Evolutionary conservation across 1,140 invertebrate species (phyloP), one percentile per base, ranked within the genome.

Genomic region (Acarapis woodi): DNA sequence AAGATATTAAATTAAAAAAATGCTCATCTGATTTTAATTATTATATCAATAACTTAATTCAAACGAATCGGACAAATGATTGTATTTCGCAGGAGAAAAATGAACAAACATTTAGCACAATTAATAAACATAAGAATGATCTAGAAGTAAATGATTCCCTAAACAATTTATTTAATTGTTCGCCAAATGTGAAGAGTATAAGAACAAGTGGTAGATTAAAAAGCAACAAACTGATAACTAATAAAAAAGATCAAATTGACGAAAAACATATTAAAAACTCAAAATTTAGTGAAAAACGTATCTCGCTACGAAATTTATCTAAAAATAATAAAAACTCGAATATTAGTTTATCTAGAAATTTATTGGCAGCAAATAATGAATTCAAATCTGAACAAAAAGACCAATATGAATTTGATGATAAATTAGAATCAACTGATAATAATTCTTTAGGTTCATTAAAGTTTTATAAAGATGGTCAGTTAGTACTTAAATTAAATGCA

Each of bases 401-500:
- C 37, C 26, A 19, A 42, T 12, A 12, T 21, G 25, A 28, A 28
- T 8, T 8, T 14, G 14, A 28, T 28, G 25, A 28, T 9, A 28
- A 14, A 12, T 33, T 21, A 18, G 18, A 6, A 36, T 16, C 31
- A 18, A 1, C 16, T 16, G 8, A 9, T 32, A 9, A 8, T 8
- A 21, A 15, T 12, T 21, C 12, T 32, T 22, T 35, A 12, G 34
- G 20, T 21, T 35, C 34, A 21, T 21, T 35, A 3, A 35, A 35
- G 21, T 35, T 25, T 35, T 35, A 35, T 16, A 35, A n/a, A 24
- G 34, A 35, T 25, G 34, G 48, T 3, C 43, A 49, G 25, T 38
- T 49, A 15, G 46, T 49, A 25, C 44, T 49, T 25, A 49, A 49
- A 37, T 36, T 49, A 28, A 49, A 49, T 41, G 48, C 48, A 24